phyloP scores from a whole-genome alignment of 2,113 vertebrate genomes.

The Cynoglossus semilaevis region DNA sequence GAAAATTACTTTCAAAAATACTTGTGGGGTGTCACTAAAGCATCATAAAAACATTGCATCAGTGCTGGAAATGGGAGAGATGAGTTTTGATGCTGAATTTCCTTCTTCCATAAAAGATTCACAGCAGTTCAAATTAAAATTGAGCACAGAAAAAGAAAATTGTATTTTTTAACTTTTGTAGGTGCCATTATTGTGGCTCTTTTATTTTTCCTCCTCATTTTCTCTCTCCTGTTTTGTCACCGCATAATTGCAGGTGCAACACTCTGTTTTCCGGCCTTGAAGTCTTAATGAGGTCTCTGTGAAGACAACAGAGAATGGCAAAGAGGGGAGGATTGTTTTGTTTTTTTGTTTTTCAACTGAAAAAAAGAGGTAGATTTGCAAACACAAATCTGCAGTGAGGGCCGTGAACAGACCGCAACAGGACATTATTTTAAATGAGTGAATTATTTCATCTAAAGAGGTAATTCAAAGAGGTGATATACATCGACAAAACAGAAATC shows the following conservation, averaged over 20 bases:
- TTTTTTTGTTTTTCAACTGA: constrained; percentile 71
- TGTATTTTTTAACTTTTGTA: constrained; percentile 56
- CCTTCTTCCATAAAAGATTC: too few relatives aligned
- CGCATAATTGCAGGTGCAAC: constrained; percentile 70
- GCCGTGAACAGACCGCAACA: constrained; percentile 60
- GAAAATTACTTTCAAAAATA: too few relatives aligned
- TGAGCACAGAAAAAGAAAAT: constrained; percentile 26
- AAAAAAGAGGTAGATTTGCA: constrained; percentile 62
- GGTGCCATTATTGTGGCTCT: constrained; percentile 49
- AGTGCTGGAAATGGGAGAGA: constrained; percentile 1
- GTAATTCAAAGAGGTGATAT: too few relatives aligned
- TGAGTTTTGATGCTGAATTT: neutral
- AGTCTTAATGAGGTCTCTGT: constrained; percentile 75
- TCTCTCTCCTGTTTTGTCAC: constrained; percentile 56
- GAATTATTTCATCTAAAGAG: too few relatives aligned
- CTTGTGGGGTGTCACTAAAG: too few relatives aligned
- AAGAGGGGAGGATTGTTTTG: constrained; percentile 10
- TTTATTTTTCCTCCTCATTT: constrained; percentile 21
- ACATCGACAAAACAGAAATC: too few relatives aligned
- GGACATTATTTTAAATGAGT: constrained; percentile 62
- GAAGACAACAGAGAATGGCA: constrained; percentile 64
- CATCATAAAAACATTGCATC: neutral
- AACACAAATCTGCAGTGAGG: constrained; percentile 62
- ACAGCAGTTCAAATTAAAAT: constrained; percentile 15
- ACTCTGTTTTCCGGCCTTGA: constrained; percentile 69